Evolutionary conservation across 2,888 invertebrate genomes (phyloP).

Genomic region (Theristus sp.): DNA sequence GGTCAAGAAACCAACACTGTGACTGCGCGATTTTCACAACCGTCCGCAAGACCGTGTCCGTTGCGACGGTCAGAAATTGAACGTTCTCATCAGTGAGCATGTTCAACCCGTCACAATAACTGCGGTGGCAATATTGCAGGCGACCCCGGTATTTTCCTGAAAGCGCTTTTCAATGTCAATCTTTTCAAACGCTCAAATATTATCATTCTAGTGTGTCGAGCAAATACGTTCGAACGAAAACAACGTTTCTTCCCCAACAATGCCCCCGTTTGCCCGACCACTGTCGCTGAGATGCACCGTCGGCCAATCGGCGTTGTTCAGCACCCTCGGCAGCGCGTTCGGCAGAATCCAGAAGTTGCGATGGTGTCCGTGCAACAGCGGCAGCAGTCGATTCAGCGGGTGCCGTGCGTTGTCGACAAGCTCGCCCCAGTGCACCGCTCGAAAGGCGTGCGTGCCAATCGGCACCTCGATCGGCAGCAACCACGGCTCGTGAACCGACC

Average conservation of each 20-base stretch:
- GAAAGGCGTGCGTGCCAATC: no score
- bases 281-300: background rate
- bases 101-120: conserved; percentile 1
- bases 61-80: background rate
- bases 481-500: no score
- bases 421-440: no score
- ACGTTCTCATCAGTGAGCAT: background rate
- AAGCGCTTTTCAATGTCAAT: no score
- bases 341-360: background rate
- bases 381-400: background rate
- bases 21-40: background rate
- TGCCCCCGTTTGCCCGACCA: no score
- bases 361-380: background rate
- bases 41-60: background rate
- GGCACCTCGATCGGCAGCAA: no score
- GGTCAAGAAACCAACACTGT: background rate
- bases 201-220: background rate
- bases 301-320: background rate
- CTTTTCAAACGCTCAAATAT: no score
- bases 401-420: background rate
- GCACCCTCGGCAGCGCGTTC: background rate
- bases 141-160: background rate
- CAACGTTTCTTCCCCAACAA: no score
- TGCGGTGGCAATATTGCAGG: background rate
- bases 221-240: no score